These are phyloP conservation scores for Lepisosteus oculatus DNA, from an alignment of 2,113 vertebrate genomes.

Conservation along the genomic window DNA sequence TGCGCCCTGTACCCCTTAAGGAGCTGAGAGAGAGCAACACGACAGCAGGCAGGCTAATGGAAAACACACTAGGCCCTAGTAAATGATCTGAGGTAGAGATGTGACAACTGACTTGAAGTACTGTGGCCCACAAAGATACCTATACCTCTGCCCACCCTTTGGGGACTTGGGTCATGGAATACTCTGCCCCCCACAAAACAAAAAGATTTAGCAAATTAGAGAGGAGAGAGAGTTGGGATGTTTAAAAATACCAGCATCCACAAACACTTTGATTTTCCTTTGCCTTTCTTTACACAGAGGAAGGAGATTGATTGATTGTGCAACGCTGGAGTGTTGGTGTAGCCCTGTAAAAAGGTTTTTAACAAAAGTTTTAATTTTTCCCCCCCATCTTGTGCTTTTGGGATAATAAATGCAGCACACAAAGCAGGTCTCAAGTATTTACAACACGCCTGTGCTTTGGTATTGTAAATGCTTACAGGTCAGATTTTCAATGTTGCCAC, in stretches of 20 bases:
- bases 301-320: too few relatives aligned
- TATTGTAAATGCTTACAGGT: too few relatives aligned
- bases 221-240: slow-evolving; percentile 3
- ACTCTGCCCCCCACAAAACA: slow-evolving; percentile 20
- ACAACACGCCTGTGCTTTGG: too few relatives aligned
- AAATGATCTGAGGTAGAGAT: slow-evolving; percentile 5
- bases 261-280: slow-evolving; percentile 23
- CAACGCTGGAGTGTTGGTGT: too few relatives aligned
- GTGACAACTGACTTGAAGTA: not conserved
- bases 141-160: slow-evolving; percentile 18
- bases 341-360: too few relatives aligned
- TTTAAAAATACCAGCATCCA: slow-evolving; percentile 36
- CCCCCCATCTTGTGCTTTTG: too few relatives aligned
- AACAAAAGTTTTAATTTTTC: too few relatives aligned
- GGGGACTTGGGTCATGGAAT: slow-evolving; percentile 23
- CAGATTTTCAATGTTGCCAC: too few relatives aligned
- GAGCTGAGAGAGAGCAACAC: slow-evolving; percentile 51
- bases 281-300: too few relatives aligned
- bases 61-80: not conserved
- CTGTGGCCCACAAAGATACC: slow-evolving; percentile 11
- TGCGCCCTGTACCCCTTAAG: slow-evolving; percentile 43
- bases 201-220: slow-evolving; percentile 17
- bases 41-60: slow-evolving; percentile 13
- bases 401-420: too few relatives aligned
- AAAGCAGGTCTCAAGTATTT: too few relatives aligned